Percentiles rank a stretch among this genome's conserved stretches.
Conservation (phyloP, 2,113 vertebrate species). For the Aegotheles bennettii region DNA sequence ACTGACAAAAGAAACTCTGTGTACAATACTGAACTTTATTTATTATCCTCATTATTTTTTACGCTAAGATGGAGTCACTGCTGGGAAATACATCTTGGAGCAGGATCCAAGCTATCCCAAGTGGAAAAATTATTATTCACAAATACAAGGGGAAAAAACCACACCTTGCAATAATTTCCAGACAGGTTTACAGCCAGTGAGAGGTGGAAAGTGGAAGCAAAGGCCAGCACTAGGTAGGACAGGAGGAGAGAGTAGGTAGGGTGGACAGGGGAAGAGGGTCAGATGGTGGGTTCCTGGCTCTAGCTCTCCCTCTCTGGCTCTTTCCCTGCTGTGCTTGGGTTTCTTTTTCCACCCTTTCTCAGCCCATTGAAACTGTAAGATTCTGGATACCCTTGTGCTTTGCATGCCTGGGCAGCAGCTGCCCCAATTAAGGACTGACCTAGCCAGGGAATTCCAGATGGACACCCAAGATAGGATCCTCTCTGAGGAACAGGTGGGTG, state of each 20-base stretch:
- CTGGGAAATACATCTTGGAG: not conserved
- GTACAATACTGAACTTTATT: not conserved
- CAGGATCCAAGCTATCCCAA: not conserved
- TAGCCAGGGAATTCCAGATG: not conserved
- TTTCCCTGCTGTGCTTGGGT: not conserved
- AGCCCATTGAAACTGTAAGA: rapidly evolving
- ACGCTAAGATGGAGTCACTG: not conserved
- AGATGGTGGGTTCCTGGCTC: not conserved
- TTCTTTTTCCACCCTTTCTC: not conserved
- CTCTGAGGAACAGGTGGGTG: not conserved
- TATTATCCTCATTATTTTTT: not conserved
- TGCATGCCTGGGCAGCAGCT: not conserved
- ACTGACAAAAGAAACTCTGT: not conserved
- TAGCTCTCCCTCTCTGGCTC: not conserved
- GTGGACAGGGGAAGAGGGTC: not conserved
- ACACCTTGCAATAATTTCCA: not conserved
- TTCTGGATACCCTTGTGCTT: not conserved
- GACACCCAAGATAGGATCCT: not conserved
- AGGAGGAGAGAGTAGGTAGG: not conserved
- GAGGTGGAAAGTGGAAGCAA: not conserved
- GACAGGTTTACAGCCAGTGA: not conserved
- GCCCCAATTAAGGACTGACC: rapidly evolving
- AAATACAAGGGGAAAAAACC: not conserved
- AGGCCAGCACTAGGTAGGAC: not conserved
- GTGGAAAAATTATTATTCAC: not conserved